Percentiles rank a stretch among this genome's conserved stretches.
Evolutionary conservation across 2,888 invertebrate genomes (phyloP).

Genomic region (Leptinotarsa haldemani): DNA sequence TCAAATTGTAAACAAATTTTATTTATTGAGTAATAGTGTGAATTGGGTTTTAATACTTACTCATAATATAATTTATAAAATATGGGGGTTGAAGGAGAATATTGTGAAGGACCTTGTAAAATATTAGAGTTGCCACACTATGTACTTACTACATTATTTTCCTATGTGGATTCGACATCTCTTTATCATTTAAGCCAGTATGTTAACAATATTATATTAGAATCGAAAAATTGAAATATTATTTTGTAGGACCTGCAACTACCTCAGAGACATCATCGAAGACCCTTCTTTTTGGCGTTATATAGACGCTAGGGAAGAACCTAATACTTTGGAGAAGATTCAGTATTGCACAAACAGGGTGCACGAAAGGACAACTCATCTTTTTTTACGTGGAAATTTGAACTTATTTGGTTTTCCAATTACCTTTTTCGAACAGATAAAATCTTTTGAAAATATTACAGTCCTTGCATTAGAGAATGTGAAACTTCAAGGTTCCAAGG

Average conservation of each 20-base stretch:
- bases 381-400: conserved; percentile 46
- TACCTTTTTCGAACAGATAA: conserved; percentile 41
- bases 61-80: background rate
- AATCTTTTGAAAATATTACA: conserved; percentile 50
- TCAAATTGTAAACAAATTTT: too few species aligned
- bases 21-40: too few species aligned
- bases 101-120: conserved; percentile 41
- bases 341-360: conserved; percentile 55
- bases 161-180: conserved; percentile 57
- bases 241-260: conserved; percentile 54
- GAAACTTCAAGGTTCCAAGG: conserved; percentile 55
- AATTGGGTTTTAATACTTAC: too few species aligned
- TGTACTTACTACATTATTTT: conserved; percentile 55
- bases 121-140: conserved; percentile 56
- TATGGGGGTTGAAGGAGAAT: conserved; percentile 39
- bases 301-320: conserved; percentile 55
- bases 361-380: conserved; percentile 52
- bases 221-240: background rate
- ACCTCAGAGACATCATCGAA: conserved; percentile 54
- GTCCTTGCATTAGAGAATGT: conserved; percentile 62
- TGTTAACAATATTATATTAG: background rate
- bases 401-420: conserved; percentile 40
- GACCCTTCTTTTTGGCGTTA: conserved; percentile 58
- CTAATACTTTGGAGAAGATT: conserved; percentile 55
- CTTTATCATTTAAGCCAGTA: conserved; percentile 59